Percentiles rank a stretch among this genome's conserved stretches.
These are phyloP conservation scores for Caenorhabditis zanzibari DNA, from an alignment of 2,888 invertebrate species.

Conservation along the genomic window DNA sequence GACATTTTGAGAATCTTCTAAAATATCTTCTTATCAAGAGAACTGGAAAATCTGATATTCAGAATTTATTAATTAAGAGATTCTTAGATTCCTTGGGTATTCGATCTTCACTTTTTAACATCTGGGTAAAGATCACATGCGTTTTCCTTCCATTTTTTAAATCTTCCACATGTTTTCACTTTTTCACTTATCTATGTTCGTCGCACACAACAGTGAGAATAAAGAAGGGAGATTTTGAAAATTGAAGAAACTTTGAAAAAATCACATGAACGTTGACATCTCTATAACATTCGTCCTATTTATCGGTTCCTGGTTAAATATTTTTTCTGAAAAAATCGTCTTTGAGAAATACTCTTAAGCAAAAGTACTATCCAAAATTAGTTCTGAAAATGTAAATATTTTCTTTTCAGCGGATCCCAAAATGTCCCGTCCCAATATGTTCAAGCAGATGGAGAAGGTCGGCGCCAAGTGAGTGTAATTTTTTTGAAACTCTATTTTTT, in stretches of 20 bases:
- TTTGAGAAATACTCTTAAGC: no score
- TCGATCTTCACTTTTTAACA: background rate
- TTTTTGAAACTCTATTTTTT: background rate
- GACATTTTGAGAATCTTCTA: background rate
- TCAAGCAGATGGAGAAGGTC: conserved; percentile 78
- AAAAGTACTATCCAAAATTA: no score
- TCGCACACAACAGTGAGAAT: background rate
- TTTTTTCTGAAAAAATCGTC: background rate
- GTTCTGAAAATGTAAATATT: background rate
- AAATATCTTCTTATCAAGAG: background rate
- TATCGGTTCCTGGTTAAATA: background rate
- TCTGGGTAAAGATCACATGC: conserved; percentile 25
- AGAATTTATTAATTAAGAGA: no score
- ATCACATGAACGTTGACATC: conserved; percentile 39
- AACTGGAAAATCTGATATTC: background rate
- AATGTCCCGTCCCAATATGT: conserved; percentile 76
- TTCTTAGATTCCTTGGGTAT: no score
- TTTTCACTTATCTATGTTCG: background rate
- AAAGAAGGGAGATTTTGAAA: conserved; percentile 1
- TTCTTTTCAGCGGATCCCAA: conserved; percentile 50
- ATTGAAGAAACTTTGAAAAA: conserved; percentile 1
- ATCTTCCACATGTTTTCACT: conserved; percentile 45
- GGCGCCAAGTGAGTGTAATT: conserved; percentile 66
- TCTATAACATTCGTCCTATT: conserved; percentile 6
- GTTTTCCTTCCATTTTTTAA: background rate